phyloP scores from a whole-genome alignment of 2,113 vertebrate genomes.

The Serilophus lunatus region DNA sequence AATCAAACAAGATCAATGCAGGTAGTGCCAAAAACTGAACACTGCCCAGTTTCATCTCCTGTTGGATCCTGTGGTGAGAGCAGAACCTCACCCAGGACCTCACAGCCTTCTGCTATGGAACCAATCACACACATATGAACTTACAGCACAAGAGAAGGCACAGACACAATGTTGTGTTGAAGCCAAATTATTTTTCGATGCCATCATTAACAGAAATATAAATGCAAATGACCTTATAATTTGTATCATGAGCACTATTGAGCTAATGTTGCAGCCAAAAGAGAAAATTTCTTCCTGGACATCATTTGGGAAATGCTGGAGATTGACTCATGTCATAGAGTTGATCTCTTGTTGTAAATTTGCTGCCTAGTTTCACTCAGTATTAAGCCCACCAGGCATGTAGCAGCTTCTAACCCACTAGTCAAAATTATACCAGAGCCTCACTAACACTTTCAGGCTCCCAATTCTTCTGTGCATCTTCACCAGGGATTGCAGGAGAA shows the following conservation, averaged over 20 bases:
- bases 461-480: neutral
- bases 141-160: neutral
- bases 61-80: neutral
- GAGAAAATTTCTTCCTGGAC: neutral
- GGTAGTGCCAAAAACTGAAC: neutral
- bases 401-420: neutral
- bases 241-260: neutral
- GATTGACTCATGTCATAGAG: neutral
- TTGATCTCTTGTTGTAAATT: neutral
- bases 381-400: neutral
- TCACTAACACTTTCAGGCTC: neutral
- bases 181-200: neutral
- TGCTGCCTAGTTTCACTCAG: neutral
- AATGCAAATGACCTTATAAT: neutral
- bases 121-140: fast-evolving
- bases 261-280: neutral
- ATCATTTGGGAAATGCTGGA: neutral
- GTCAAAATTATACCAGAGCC: neutral
- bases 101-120: neutral
- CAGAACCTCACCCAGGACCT: neutral
- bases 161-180: fast-evolving
- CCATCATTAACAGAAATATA: neutral
- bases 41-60: neutral
- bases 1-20: neutral
- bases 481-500: neutral